Base-by-base conservation (phyloP, 2,113 vertebrate species). In the Spheniscus mendiculus region DNA sequence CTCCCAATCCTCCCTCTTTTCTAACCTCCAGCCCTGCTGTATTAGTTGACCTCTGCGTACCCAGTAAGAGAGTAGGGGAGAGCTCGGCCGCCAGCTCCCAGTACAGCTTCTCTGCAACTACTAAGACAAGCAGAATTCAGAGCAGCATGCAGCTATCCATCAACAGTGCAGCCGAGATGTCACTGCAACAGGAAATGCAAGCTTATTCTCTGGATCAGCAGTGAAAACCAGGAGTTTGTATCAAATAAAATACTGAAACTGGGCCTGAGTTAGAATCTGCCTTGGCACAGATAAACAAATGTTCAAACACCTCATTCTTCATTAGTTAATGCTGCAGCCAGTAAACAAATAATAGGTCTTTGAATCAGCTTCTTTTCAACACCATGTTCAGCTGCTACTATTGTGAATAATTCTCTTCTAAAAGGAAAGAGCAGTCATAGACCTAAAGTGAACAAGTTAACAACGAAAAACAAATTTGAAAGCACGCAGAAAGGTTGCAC, bases 81-180 rank as follows among this genome's bases (percentile, higher is more conserved):
- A 89, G 45, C 42, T 3, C 0, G 0, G 34, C 4, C 2, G 0
- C 40, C 58, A 58, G 32, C n/a, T 66, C 36, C 56, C 6, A 0
- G 49, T 14, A 38, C 67, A 78, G 69, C n/a, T 47, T 58, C 84
- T 59, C 45, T 42, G 62, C 61, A 50, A 7, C 38, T 53, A 27
- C 50, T 0, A 0, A 45, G 61, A 50, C 15, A 45, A 81, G 56
- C 70, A 90, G 32, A 63, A 79, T 7, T n/a, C 71, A 42, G 52
- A 81, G 58, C 65, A 40, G 47, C 7, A 1, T 15, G 10, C 52
- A 83, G 79, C 3, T 2, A 44, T 15, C 27, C 1, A 0, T 8
- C 8, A 4, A 18, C 1, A 25, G 12, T 1, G 3, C 3, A 62
- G 73, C 55, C 29, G 55, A 81, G 40, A n/a, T 63, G 21, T 26